These are phyloP conservation scores for Meloidogyne hapla DNA, from an alignment of 1,140 invertebrate genomes.

Conservation along the genomic window DNA sequence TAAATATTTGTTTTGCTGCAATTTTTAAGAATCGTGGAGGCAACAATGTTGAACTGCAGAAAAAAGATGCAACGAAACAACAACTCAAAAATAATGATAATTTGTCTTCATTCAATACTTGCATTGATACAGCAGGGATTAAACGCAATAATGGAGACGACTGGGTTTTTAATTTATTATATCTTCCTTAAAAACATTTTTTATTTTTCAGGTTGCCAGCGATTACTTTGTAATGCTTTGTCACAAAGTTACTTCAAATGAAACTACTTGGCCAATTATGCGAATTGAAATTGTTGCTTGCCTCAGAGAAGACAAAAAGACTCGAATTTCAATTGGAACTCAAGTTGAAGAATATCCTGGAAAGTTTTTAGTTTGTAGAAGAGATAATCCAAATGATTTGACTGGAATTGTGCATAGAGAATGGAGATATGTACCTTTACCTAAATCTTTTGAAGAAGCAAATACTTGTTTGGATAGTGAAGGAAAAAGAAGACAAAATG, in stretches of 20 bases:
- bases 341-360: conserved; percentile 8
- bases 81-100: background rate
- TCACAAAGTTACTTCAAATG: background rate
- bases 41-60: background rate
- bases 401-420: background rate
- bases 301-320: conserved; percentile 8
- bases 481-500: background rate
- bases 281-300: conserved; percentile 14
- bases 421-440: background rate
- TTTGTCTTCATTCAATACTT: background rate
- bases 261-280: background rate
- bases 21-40: background rate
- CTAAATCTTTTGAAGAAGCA: background rate
- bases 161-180: background rate
- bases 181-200: background rate
- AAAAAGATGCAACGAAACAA: background rate
- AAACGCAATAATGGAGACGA: background rate
- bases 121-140: background rate
- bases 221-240: conserved; percentile 13
- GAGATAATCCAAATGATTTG: background rate
- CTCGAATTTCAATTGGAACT: background rate
- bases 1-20: background rate
- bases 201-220: background rate
- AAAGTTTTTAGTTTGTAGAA: background rate
- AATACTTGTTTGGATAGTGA: conserved; percentile 8